These are phyloP conservation scores for Dexiosoma caninum DNA, from an alignment of 2,888 invertebrate genomes.

Conservation along the genomic window DNA sequence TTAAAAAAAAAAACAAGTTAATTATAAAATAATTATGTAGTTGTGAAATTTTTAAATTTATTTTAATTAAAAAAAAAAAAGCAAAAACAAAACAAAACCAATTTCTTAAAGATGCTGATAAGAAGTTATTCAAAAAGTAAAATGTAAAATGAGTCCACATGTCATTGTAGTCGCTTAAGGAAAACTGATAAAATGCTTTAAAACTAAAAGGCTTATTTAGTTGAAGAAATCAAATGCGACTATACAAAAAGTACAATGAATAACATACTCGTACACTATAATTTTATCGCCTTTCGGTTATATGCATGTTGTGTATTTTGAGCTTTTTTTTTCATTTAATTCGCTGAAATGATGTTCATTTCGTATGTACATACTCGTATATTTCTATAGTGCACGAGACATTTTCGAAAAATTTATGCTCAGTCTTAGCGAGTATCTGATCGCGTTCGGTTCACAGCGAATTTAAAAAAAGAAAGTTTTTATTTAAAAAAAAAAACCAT, in stretches of 20 bases:
- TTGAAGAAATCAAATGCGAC: neutral
- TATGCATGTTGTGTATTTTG: constrained; percentile 38
- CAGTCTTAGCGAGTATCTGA: constrained; percentile 63
- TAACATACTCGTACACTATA: neutral
- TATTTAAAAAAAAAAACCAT: constrained; percentile 19
- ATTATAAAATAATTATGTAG: neutral
- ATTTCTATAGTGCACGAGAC: constrained; percentile 8
- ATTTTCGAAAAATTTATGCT: constrained; percentile 59
- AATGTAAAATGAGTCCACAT: constrained; percentile 65
- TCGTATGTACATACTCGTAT: constrained; percentile 17
- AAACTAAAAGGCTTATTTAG: constrained; percentile 44
- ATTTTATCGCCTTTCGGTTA: constrained; percentile 60
- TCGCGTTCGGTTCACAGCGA: constrained; percentile 61
- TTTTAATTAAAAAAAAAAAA: neutral
- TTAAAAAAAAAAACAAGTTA: too few relatives aligned
- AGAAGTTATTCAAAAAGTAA: constrained; percentile 47
- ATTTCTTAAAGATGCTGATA: constrained; percentile 64
- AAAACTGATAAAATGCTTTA: constrained; percentile 61
- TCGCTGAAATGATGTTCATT: constrained; percentile 9
- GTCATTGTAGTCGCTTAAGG: constrained; percentile 63
- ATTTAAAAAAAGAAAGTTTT: neutral
- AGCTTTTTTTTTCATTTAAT: constrained; percentile 31
- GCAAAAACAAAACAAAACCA: constrained; percentile 25
- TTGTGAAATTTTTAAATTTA: neutral
- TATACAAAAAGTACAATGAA: constrained; percentile 31